phyloP scores from a whole-genome alignment of 2,888 invertebrate genomes.

The Yponomeuta sedellus region DNA sequence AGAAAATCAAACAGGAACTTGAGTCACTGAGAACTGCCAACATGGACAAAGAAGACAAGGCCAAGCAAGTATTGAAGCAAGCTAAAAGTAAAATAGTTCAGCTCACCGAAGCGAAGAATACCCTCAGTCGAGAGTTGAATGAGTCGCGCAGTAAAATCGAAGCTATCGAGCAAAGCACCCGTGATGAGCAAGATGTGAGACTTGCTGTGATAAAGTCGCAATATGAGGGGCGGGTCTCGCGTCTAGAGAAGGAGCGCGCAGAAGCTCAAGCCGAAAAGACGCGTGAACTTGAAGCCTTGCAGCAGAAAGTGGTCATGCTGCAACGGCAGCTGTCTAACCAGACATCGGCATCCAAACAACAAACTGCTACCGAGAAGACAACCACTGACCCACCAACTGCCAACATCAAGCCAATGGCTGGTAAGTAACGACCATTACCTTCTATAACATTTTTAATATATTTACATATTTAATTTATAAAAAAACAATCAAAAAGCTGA shows the following conservation, averaged over 20 bases:
- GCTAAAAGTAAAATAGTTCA: conserved; percentile 85
- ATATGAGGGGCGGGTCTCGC: conserved; percentile 81
- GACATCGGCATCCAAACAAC: conserved; percentile 81
- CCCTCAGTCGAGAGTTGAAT: conserved; percentile 75
- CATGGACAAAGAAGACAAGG: conserved; percentile 79
- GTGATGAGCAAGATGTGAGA: conserved; percentile 75
- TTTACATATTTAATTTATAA: too few relatives aligned
- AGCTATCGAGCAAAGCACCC: conserved; percentile 67
- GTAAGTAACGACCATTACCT: conserved; percentile 50
- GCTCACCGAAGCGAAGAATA: conserved; percentile 82
- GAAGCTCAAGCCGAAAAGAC: conserved; percentile 78
- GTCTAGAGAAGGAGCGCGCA: conserved; percentile 84
- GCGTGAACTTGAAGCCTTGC: conserved; percentile 82
- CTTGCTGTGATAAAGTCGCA: conserved; percentile 81
- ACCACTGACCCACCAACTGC: conserved; percentile 84
- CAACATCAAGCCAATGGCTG: conserved; percentile 96
- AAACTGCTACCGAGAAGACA: conserved; percentile 73
- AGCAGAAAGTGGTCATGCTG: conserved; percentile 81
- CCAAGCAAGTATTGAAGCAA: conserved; percentile 81
- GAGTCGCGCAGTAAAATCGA: conserved; percentile 70
- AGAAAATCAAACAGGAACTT: conserved; percentile 80
- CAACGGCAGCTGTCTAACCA: conserved; percentile 84
- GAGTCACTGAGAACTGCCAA: conserved; percentile 75
- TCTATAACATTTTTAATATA: conserved; percentile 18
- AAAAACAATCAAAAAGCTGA: too few relatives aligned